Evolutionary conservation across 2,888 invertebrate genomes (phyloP).

Genomic region (Rutpela maculata): DNA sequence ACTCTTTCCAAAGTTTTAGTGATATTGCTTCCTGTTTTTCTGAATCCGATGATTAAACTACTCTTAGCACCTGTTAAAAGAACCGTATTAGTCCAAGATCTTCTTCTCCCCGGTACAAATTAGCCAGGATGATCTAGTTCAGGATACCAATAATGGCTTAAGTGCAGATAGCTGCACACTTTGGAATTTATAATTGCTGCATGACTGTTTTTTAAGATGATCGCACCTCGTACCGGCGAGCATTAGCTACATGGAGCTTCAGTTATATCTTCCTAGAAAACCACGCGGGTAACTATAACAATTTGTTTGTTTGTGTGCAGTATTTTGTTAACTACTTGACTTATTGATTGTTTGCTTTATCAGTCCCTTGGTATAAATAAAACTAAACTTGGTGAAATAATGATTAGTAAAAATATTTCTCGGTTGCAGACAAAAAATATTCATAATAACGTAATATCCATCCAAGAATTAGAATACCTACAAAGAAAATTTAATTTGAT

Average conservation of each 20-base stretch:
- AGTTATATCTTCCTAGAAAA: constrained; percentile 20
- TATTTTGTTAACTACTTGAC: neutral
- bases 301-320: constrained; percentile 3
- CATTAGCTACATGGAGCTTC: constrained; percentile 7
- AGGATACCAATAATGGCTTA: constrained; percentile 55
- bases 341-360: neutral
- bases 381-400: neutral
- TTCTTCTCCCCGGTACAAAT: constrained; percentile 54
- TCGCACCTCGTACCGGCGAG: constrained; percentile 32
- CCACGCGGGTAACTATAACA: neutral
- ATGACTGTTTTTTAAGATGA: constrained; percentile 21
- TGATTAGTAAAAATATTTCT: no score
- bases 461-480: no score
- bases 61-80: constrained; percentile 47
- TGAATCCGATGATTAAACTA: constrained; percentile 45
- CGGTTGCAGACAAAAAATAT: no score
- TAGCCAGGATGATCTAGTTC: constrained; percentile 60
- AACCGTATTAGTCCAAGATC: constrained; percentile 48
- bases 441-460: no score
- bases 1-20: constrained; percentile 29
- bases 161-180: constrained; percentile 54
- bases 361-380: neutral
- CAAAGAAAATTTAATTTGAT: no score
- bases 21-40: constrained; percentile 48
- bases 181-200: constrained; percentile 56